phyloP scores from a whole-genome alignment of 2,888 invertebrate genomes.

The Baccha elongata region DNA sequence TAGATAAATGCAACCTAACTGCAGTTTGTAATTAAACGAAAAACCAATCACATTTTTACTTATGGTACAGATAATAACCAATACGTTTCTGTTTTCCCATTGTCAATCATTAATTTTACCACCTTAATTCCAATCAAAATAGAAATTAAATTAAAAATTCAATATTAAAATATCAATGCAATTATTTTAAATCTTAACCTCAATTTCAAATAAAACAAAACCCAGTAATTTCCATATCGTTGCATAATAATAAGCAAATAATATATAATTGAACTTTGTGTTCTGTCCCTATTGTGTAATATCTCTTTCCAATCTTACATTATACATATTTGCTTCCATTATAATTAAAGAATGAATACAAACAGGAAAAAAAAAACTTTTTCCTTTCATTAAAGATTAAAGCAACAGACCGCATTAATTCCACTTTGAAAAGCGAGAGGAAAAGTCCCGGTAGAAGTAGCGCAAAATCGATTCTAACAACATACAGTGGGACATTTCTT shows the following conservation, averaged over 20 bases:
- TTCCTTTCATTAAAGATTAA: slow-evolving; percentile 40
- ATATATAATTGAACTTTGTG: slow-evolving; percentile 1
- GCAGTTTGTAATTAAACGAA: too few species aligned
- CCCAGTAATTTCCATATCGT: not conserved
- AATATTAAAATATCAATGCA: not conserved
- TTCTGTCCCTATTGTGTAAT: not conserved
- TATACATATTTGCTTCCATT: slow-evolving; percentile 9
- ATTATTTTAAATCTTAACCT: not conserved
- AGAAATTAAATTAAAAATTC: not conserved
- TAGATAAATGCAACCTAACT: too few species aligned
- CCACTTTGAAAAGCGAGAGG: slow-evolving; percentile 2
- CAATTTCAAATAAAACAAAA: not conserved
- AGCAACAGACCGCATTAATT: slow-evolving; percentile 24
- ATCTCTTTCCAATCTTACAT: slow-evolving; percentile 15
- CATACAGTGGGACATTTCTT: too few species aligned
- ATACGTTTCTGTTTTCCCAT: too few species aligned
- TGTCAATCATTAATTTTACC: too few species aligned
- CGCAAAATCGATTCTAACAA: not conserved
- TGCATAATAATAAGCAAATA: not conserved
- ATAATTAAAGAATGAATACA: slow-evolving; percentile 1
- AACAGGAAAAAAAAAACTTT: slow-evolving; percentile 7
- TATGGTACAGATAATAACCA: too few species aligned
- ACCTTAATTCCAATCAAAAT: too few species aligned
- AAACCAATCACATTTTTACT: too few species aligned
- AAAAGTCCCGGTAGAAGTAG: not conserved